Base-by-base conservation (phyloP, 2,888 invertebrate species). In the Oligia strigilis region DNA sequence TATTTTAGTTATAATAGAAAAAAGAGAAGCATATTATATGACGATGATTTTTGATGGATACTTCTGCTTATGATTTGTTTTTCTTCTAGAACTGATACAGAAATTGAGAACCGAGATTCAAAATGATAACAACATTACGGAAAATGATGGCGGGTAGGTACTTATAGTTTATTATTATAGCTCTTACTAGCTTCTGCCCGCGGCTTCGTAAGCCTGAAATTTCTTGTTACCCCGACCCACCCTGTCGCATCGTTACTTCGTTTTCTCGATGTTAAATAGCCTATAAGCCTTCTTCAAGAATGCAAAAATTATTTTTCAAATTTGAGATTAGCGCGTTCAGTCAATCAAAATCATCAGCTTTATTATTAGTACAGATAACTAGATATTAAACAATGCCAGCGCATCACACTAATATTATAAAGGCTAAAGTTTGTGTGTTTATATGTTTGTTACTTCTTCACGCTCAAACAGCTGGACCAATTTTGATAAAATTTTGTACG, bases 61-160 rank as follows among this genome's bases (percentile, higher is more conserved):
- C 17, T 71, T 6, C 8, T 72, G 23, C 17, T n/a, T 55, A 36
- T 13, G 43, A 55, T 62, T n/a, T 17, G 14, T 69, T 95, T 78
- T 43, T 43, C n/a, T 62, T 72, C 62, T 93, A 95, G 94, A 94
- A 90, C 89, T 94, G 75, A 92, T 95, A 86, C 90, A 94, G 72
- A 94, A 94, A 83, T 88, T 96, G 72, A 94, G 90, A 89, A 88
- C 77, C 81, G 94, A 95, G 70, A 89, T 89, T 75, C 87, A 92
- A 78, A 89, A 86, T 73, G 72, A 80, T 72, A 77, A 76, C 43
- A 85, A 72, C 75, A 67, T 52, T 29, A 75, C 78, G 17, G 80
- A 74, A 75, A 81, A 72, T 40, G 76, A 89, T 73, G 19, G 71
- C 52, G 82, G 92, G 91, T 90, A 89, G 91, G 91, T 90, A 89